Conservation (phyloP, 2,888 invertebrate genomes). For the Drosophila rubida region DNA sequence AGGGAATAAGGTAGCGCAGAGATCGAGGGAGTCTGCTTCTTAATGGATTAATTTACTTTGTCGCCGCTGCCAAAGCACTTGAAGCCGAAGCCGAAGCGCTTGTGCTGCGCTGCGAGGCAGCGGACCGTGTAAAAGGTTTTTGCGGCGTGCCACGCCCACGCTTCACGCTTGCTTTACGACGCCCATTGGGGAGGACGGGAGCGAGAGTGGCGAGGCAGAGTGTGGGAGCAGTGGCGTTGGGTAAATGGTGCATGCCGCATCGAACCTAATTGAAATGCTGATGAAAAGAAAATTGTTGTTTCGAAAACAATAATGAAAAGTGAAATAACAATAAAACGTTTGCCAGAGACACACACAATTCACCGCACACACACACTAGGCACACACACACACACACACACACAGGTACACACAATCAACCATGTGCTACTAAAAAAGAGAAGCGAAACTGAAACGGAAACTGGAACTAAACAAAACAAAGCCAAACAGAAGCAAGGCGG, state of each 20-base stretch:
- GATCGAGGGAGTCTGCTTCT: conserved; percentile 23
- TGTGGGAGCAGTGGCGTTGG: conserved; percentile 5
- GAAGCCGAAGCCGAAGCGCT: conserved; percentile 44
- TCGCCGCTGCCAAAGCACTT: conserved; percentile 63
- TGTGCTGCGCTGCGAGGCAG: conserved; percentile 49
- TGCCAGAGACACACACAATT: conserved; percentile 42
- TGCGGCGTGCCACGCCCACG: conserved; percentile 59
- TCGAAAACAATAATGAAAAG: conserved; percentile 77
- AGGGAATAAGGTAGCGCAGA: not conserved
- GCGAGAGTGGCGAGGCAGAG: not conserved
- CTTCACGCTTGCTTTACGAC: conserved; percentile 37
- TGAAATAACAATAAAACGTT: conserved; percentile 72
- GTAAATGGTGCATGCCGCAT: conserved; percentile 63
- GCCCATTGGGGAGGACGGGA: conserved; percentile 22
- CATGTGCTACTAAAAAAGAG: conserved; percentile 50
- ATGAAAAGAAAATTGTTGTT: conserved; percentile 75
- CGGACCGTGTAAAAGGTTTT: conserved; percentile 74
- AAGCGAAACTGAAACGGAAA: conserved; percentile 54
- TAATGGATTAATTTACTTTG: conserved; percentile 81
- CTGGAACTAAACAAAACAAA: conserved; percentile 68
- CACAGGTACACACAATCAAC: conserved; percentile 32
- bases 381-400: conserved; percentile 20
- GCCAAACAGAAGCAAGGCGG: conserved; percentile 57
- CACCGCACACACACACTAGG: too few species aligned
- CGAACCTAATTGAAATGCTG: conserved; percentile 76